A percentile compares a stretch with the other conserved stretches of the same genome.
Evolutionary conservation across 2,888 invertebrate genomes (phyloP).

Genomic region (Polyommatus icarus): DNA sequence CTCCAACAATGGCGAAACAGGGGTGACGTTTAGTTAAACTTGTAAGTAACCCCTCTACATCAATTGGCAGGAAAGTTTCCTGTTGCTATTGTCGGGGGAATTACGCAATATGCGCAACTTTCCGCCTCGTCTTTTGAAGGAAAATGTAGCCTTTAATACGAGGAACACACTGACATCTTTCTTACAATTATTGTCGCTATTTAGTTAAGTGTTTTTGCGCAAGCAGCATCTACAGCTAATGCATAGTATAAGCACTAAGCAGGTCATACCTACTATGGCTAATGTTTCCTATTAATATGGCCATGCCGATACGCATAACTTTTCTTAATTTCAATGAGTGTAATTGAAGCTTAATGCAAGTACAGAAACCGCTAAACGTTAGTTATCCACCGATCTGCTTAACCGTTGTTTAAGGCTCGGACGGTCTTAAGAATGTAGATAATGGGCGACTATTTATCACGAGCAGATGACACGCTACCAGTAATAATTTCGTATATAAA

Average conservation of each 20-base stretch:
- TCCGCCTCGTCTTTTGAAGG: neutral
- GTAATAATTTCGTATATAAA: conserved; percentile 18
- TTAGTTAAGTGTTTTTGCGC: neutral
- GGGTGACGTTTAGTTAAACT: conserved; percentile 17
- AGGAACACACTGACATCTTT: neutral
- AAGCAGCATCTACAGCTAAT: no score
- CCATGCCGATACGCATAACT: neutral
- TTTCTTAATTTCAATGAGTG: neutral
- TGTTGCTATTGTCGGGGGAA: conserved; percentile 5
- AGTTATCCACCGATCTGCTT: neutral
- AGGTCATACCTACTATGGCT: neutral
- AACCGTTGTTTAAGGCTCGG: neutral
- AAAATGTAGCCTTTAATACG: neutral
- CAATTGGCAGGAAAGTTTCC: conserved; percentile 18
- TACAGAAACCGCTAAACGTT: neutral
- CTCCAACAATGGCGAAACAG: neutral
- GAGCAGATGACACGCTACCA: conserved; percentile 11
- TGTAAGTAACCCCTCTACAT: conserved; percentile 18
- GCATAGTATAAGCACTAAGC: no score
- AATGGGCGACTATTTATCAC: conserved; percentile 19
- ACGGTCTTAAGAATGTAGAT: conserved; percentile 4
- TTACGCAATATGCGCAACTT: conserved; percentile 27
- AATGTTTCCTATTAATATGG: neutral
- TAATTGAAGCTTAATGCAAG: neutral
- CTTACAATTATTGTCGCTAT: neutral